These are phyloP conservation scores for Crotalus helleri DNA, from an alignment of 2,113 vertebrate species.

Conservation along the genomic window DNA sequence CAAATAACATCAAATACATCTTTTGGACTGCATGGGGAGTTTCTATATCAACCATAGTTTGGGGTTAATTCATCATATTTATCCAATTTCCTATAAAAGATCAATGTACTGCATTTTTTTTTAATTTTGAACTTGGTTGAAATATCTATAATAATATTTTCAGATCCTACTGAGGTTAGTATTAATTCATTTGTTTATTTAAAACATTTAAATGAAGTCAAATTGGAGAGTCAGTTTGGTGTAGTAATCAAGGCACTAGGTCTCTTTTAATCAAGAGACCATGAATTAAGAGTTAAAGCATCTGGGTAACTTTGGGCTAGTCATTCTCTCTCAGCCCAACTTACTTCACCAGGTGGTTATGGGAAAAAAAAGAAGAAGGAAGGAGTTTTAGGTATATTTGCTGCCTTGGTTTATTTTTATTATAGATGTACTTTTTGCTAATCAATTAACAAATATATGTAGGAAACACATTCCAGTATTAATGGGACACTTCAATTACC, in stretches of 20 bases:
- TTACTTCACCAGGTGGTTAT: neutral
- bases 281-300: neutral
- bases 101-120: neutral
- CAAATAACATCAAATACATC: neutral
- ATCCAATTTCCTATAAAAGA: neutral
- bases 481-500: too few species aligned
- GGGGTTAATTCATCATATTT: neutral
- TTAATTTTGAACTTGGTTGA: neutral
- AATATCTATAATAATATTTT: neutral
- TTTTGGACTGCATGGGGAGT: neutral
- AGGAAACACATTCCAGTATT: too few species aligned
- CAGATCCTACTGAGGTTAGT: neutral
- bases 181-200: neutral
- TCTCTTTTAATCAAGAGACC: neutral
- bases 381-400: neutral
- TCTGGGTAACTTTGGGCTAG: neutral
- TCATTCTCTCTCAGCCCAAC: neutral
- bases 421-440: too few species aligned
- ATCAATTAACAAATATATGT: too few species aligned
- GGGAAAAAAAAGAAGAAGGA: neutral
- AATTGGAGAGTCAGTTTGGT: neutral
- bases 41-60: neutral
- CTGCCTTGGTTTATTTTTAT: neutral
- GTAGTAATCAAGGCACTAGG: neutral
- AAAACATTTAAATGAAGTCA: neutral